Evolutionary conservation across 2,113 vertebrate species (phyloP).

Genomic region (Gambusia affinis): DNA sequence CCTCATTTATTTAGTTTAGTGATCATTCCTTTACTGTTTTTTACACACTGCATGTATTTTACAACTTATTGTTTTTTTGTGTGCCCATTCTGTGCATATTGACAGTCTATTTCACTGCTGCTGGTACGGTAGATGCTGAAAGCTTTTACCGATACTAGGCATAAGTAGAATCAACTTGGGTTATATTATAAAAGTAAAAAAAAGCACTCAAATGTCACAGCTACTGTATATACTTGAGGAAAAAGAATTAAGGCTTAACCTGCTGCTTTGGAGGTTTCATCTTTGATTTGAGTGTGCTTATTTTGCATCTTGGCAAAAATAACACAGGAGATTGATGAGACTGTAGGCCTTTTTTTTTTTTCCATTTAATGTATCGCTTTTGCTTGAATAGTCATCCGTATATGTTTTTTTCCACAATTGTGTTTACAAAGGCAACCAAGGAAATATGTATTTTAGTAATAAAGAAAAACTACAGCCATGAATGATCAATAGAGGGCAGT

Average conservation of each 20-base stretch:
- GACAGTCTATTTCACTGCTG: no score
- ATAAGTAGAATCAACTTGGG: not conserved
- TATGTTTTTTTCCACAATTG: not conserved
- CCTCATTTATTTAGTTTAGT: not conserved
- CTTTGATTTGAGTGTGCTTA: no score
- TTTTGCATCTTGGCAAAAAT: no score
- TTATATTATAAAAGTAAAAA: not conserved
- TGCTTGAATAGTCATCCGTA: not conserved
- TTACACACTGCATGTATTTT: not conserved
- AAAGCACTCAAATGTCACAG: not conserved
- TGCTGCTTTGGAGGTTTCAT: not conserved
- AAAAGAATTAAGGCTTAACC: not conserved
- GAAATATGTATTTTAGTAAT: not conserved
- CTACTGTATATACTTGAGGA: not conserved
- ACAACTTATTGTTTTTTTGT: not conserved
- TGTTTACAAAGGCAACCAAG: not conserved
- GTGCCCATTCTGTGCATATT: no score
- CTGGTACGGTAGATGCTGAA: no score
- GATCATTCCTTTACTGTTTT: not conserved
- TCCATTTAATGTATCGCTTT: not conserved
- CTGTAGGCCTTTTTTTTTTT: not conserved
- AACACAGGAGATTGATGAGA: not conserved
- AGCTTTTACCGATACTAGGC: not conserved
- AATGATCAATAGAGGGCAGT: conserved; percentile 63
- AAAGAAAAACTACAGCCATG: not conserved